These are phyloP conservation scores for Cyprinodon tularosa DNA, from an alignment of 2,113 vertebrate species.

Conservation along the genomic window DNA sequence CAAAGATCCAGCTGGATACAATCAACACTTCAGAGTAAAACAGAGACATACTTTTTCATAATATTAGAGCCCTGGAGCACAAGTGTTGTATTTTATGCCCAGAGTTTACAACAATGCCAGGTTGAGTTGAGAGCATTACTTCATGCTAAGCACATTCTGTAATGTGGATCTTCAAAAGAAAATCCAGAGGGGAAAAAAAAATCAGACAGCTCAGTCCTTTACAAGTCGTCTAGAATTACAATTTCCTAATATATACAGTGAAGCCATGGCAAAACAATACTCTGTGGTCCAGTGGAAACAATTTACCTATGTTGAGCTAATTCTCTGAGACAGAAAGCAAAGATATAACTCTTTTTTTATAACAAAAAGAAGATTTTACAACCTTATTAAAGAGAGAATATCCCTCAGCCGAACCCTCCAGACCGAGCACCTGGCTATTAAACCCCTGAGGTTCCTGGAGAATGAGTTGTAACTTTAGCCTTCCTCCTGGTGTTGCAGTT, in stretches of 20 bases:
- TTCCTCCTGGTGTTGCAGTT: conserved; percentile 14
- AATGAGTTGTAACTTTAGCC: conserved; percentile 19
- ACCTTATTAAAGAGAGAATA: conserved; percentile 12
- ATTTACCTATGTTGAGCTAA: conserved; percentile 50
- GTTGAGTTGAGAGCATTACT: conserved; percentile 26
- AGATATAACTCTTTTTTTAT: conserved; percentile 20
- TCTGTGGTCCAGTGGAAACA: conserved; percentile 54
- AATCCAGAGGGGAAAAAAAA: conserved; percentile 24
- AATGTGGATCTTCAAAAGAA: conserved; percentile 61
- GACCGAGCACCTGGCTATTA: conserved; percentile 43
- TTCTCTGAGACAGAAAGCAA: conserved; percentile 49
- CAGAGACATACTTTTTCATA: neutral
- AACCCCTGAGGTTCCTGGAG: conserved; percentile 31
- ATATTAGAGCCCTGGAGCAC: neutral
- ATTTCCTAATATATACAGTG: conserved; percentile 60
- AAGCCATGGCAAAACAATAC: conserved; percentile 39
- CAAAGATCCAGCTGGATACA: neutral
- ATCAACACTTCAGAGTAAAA: neutral
- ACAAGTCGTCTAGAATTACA: conserved; percentile 63
- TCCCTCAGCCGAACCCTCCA: neutral
- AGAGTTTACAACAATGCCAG: conserved; percentile 18
- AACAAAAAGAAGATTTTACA: conserved; percentile 12
- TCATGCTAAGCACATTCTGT: conserved; percentile 20
- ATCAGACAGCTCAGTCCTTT: conserved; percentile 66
- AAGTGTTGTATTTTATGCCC: neutral